A percentile compares a stretch with the other conserved stretches of the same genome.
Conservation (phyloP, 2,888 invertebrate genomes). For the Lasius platythorax region DNA sequence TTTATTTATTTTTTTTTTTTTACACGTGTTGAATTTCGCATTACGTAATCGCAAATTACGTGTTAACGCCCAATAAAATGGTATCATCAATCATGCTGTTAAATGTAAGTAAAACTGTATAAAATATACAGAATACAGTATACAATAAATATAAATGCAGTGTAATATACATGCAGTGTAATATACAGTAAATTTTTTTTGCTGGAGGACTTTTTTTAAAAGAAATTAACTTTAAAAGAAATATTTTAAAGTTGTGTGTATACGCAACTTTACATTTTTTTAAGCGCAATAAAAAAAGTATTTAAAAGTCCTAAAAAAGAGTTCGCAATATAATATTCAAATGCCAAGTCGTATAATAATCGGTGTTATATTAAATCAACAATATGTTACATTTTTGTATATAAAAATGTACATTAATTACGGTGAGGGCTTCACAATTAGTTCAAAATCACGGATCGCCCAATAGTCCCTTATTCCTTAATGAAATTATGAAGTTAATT, state of each 20-base stretch:
- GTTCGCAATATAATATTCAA: slow-evolving; percentile 1
- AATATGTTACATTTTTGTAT: slow-evolving; percentile 35
- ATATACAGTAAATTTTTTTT: not conserved
- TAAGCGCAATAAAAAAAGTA: not conserved
- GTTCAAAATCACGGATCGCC: not conserved
- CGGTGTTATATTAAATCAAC: slow-evolving; percentile 35
- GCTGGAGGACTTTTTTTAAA: not conserved
- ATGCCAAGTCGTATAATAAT: not conserved
- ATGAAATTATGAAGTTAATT: not conserved
- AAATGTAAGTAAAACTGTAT: not conserved
- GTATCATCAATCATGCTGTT: not conserved
- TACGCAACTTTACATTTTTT: not conserved
- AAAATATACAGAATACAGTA: not conserved
- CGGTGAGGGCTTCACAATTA: not conserved
- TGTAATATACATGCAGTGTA: not conserved
- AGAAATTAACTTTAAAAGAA: too few relatives aligned
- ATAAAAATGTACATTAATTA: slow-evolving; percentile 35
- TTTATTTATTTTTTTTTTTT: not conserved
- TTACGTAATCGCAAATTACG: slow-evolving; percentile 20
- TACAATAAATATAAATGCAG: not conserved
- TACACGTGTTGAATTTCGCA: not conserved
- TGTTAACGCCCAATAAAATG: not conserved
- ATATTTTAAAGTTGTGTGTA: not conserved
- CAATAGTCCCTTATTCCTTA: not conserved
- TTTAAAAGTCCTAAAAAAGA: not conserved